Conservation (phyloP, 2,888 invertebrate genomes). For the Microplitis manilae region DNA sequence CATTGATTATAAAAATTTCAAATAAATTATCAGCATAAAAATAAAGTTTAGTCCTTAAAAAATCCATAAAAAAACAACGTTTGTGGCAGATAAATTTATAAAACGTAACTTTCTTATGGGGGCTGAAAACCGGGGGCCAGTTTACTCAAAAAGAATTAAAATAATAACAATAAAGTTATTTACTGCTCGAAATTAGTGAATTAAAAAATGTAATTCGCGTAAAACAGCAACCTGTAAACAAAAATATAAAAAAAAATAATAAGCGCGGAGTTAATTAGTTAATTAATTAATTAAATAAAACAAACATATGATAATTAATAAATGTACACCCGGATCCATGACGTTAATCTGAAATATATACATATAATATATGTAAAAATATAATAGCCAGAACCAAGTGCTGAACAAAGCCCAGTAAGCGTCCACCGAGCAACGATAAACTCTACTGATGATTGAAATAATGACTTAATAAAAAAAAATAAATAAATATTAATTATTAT, state of each 20-base stretch:
- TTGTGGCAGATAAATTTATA: no score
- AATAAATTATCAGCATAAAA: no score
- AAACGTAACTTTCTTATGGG: no score
- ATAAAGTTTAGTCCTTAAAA: no score
- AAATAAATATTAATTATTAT: neutral
- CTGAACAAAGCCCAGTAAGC: constrained; percentile 68
- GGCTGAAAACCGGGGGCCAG: no score
- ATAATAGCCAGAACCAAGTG: constrained; percentile 67
- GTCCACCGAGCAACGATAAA: constrained; percentile 44
- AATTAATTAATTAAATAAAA: neutral
- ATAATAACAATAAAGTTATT: neutral
- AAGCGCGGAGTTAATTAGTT: neutral
- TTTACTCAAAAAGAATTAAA: no score
- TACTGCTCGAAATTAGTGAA: constrained; percentile 19
- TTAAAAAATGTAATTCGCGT: constrained; percentile 36
- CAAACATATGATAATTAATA: neutral
- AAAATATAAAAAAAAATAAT: constrained; percentile 29
- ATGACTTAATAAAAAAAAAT: constrained; percentile 3
- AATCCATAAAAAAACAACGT: no score
- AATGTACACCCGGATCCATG: constrained; percentile 60
- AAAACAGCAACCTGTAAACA: constrained; percentile 49
- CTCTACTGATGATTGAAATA: neutral
- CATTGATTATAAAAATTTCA: no score
- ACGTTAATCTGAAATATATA: constrained; percentile 66
- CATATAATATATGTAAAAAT: constrained; percentile 42